These are phyloP conservation scores for Ochropleura leucogaster DNA, from an alignment of 2,888 invertebrate species.

Conservation along the genomic window DNA sequence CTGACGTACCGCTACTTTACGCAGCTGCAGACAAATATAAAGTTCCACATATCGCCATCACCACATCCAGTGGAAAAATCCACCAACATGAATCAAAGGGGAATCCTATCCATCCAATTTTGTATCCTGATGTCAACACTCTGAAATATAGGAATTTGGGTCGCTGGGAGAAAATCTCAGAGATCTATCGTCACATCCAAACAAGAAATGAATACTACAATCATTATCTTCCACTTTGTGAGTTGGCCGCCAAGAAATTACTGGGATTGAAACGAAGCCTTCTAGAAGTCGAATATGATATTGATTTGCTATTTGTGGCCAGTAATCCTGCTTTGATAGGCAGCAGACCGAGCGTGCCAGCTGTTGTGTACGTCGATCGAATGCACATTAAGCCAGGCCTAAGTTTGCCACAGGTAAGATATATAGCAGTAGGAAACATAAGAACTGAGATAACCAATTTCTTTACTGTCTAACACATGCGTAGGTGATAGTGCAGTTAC, in stretches of 20 bases:
- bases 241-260: constrained; percentile 82
- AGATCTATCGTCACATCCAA: constrained; percentile 78
- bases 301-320: constrained; percentile 84
- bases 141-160: constrained; percentile 82
- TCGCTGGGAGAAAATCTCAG: constrained; percentile 81
- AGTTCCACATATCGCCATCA: constrained; percentile 89
- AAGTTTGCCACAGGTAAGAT: constrained; percentile 77
- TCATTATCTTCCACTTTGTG: constrained; percentile 79
- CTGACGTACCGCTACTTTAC: constrained; percentile 86
- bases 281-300: constrained; percentile 83
- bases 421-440: not conserved
- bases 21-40: constrained; percentile 89
- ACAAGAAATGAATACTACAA: constrained; percentile 82
- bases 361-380: constrained; percentile 81
- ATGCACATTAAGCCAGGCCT: constrained; percentile 83
- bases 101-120: constrained; percentile 87
- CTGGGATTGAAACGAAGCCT: constrained; percentile 80
- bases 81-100: constrained; percentile 89
- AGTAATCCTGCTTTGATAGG: constrained; percentile 82
- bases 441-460: not conserved
- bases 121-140: constrained; percentile 88
- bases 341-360: constrained; percentile 83
- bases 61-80: constrained; percentile 86
- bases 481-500: too few relatives aligned
- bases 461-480: not conserved